Percentiles rank a stretch among this genome's conserved stretches.
Conservation (phyloP, 1,140 invertebrate genomes). For the Metaphire vulgaris region DNA sequence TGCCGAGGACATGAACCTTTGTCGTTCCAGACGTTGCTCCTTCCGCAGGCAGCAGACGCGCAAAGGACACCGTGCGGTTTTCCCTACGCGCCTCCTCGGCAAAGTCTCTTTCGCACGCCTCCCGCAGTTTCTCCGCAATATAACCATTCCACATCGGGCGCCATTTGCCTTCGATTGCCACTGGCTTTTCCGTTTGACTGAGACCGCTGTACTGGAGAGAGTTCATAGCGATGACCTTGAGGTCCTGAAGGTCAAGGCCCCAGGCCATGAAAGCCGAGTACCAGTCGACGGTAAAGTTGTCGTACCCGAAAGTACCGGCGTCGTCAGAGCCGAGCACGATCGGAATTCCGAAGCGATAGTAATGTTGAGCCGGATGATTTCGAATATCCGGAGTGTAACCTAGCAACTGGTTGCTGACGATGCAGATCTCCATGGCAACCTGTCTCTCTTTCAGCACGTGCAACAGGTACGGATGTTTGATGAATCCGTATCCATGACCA, state of each 20-base stretch:
- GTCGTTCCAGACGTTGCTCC: conserved; percentile 2
- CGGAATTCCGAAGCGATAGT: conserved; percentile 36
- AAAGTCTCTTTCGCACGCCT: conserved; percentile 30
- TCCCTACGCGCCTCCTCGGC: neutral
- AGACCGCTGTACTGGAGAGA: conserved; percentile 36
- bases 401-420: conserved; percentile 36
- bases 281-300: conserved; percentile 39
- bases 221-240: conserved; percentile 34
- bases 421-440: conserved; percentile 37
- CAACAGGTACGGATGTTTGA: conserved; percentile 36
- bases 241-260: conserved; percentile 35
- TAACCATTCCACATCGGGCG: conserved; percentile 29
- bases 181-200: conserved; percentile 27
- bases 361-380: conserved; percentile 36
- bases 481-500: conserved; percentile 35
- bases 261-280: conserved; percentile 38
- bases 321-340: conserved; percentile 39
- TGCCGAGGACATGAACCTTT: conserved; percentile 32
- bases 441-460: conserved; percentile 31
- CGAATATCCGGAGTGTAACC: conserved; percentile 36
- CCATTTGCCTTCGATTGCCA: conserved; percentile 35
- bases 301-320: conserved; percentile 37
- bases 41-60: conserved; percentile 21
- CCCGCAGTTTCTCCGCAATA: conserved; percentile 28
- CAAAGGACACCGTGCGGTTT: conserved; percentile 27